phyloP scores from a whole-genome alignment of 1,140 invertebrate genomes.

The Microplitis mediator region DNA sequence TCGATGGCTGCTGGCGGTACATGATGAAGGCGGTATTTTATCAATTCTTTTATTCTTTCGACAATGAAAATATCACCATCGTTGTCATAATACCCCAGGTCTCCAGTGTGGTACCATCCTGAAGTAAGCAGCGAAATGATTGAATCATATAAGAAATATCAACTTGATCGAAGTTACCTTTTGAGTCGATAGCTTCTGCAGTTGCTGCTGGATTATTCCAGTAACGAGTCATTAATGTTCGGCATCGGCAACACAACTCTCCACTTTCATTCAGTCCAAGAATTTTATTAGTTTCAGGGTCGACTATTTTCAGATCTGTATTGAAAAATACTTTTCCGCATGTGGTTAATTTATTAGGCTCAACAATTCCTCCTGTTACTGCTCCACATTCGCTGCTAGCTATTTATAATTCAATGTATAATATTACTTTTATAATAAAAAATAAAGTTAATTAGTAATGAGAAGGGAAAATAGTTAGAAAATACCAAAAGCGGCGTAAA shows the following conservation, averaged over 20 bases:
- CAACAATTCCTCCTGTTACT: background rate
- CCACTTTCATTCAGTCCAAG: slow-evolving; percentile 56
- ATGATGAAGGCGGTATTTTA: slow-evolving; percentile 56
- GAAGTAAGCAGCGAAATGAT: background rate
- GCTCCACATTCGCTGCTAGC: slow-evolving; percentile 44
- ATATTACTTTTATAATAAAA: background rate
- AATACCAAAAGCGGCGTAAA: slow-evolving; percentile 44
- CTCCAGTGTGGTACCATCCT: slow-evolving; percentile 32
- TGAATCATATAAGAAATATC: background rate
- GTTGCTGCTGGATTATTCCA: slow-evolving; percentile 65
- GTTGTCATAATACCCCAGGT: slow-evolving; percentile 59
- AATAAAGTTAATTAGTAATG: slow-evolving; percentile 1
- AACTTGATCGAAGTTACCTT: slow-evolving; percentile 51
- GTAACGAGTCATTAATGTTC: slow-evolving; percentile 58
- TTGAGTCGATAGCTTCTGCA: slow-evolving; percentile 58
- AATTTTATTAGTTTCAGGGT: slow-evolving; percentile 47
- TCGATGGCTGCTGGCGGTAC: slow-evolving; percentile 64
- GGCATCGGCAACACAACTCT: slow-evolving; percentile 58
- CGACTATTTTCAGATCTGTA: slow-evolving; percentile 49
- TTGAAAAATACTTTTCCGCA: slow-evolving; percentile 35
- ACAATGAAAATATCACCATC: slow-evolving; percentile 59
- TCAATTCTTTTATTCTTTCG: slow-evolving; percentile 68
- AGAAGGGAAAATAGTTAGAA: background rate
- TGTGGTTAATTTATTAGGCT: slow-evolving; percentile 14
- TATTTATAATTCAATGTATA: slow-evolving; percentile 24